These are phyloP conservation scores for Julus scandinavius DNA, from an alignment of 2,888 invertebrate species.

Conservation along the genomic window DNA sequence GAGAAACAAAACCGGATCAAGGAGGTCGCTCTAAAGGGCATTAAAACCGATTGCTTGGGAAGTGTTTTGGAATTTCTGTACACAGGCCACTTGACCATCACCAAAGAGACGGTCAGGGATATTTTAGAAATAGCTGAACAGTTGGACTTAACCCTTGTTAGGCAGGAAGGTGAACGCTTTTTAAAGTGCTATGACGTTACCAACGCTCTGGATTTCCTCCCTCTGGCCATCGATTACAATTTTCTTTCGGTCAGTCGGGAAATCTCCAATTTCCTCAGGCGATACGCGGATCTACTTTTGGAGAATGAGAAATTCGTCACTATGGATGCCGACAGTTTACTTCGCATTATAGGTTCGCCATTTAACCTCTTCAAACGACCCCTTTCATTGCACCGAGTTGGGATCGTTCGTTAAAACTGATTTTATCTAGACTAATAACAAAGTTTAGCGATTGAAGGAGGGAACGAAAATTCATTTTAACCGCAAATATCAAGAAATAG, in stretches of 20 bases:
- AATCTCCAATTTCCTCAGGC: not conserved
- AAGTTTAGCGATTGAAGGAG: too few species aligned
- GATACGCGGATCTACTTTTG: not conserved
- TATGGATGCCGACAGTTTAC: not conserved
- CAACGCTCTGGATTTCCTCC: constrained; percentile 18
- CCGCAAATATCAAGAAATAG: too few species aligned
- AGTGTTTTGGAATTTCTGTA: constrained; percentile 36
- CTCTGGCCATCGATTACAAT: constrained; percentile 22
- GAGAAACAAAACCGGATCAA: constrained; percentile 38
- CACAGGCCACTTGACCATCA: constrained; percentile 32
- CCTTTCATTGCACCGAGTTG: too few species aligned
- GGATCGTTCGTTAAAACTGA: too few species aligned
- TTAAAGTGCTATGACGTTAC: constrained; percentile 42
- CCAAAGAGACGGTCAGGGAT: constrained; percentile 33
- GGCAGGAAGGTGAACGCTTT: not conserved
- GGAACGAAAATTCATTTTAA: too few species aligned
- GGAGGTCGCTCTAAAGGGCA: not conserved
- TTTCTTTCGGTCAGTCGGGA: not conserved
- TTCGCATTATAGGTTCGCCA: not conserved
- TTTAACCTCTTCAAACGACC: not conserved
- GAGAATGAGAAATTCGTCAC: constrained; percentile 13
- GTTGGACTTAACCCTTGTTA: constrained; percentile 10
- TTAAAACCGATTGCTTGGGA: constrained; percentile 36
- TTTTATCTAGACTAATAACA: too few species aligned
- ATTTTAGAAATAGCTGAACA: constrained; percentile 16